These are phyloP conservation scores for Diabrotica virgifera DNA, from an alignment of 1,140 invertebrate species.

Conservation along the genomic window DNA sequence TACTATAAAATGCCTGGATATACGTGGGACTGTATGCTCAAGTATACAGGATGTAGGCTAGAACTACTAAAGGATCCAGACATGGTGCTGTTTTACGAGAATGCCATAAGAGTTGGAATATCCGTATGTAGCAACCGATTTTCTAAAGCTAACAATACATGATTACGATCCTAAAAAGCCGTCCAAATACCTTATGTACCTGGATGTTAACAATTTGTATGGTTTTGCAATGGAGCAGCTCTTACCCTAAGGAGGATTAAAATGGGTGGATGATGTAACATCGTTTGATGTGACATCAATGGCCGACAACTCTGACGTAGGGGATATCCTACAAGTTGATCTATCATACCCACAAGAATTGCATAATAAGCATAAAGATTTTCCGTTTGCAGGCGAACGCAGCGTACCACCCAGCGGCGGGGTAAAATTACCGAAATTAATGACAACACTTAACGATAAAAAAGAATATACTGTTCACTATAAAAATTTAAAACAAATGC, in stretches of 20 bases:
- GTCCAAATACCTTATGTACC: constrained; percentile 32
- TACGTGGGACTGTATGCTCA: constrained; percentile 27
- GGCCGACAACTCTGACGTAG: no score
- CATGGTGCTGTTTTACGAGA: constrained; percentile 45
- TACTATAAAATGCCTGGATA: no score
- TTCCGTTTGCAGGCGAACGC: constrained; percentile 47
- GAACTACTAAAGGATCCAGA: constrained; percentile 45
- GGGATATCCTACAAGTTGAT: constrained; percentile 38
- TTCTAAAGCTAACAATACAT: constrained; percentile 47
- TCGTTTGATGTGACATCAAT: no score
- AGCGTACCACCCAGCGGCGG: constrained; percentile 17
- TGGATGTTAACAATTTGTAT: no score
- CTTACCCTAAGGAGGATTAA: constrained; percentile 49
- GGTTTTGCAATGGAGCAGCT: constrained; percentile 34
- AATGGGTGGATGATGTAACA: constrained; percentile 43
- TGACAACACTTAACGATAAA: constrained; percentile 39
- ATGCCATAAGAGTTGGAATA: constrained; percentile 44
- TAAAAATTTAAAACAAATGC: constrained; percentile 29
- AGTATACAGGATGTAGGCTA: constrained; percentile 35
- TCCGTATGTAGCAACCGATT: constrained; percentile 41
- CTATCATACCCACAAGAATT: constrained; percentile 15
- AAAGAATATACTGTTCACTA: constrained; percentile 47
- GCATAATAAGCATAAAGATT: constrained; percentile 43
- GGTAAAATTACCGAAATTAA: constrained; percentile 44
- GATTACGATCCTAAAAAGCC: constrained; percentile 35